Conservation (phyloP, 2,113 vertebrate species). For the Ornithorhynchus anatinus region DNA sequence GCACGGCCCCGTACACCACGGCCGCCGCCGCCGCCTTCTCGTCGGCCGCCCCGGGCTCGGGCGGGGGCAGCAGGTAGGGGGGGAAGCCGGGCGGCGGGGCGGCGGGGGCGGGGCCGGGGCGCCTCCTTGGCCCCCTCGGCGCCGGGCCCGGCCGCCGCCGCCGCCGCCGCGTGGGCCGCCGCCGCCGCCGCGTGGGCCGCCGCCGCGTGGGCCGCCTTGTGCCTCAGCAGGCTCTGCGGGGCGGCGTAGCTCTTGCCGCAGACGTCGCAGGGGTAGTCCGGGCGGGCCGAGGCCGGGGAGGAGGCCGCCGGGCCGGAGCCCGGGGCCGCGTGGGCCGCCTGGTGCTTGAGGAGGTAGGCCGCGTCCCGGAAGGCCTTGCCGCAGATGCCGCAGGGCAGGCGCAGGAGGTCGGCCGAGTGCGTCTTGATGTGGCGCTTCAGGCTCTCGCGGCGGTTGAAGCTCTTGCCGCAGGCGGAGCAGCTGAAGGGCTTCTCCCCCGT, state of each 20-base stretch:
- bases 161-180: too few species aligned
- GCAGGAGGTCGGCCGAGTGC: constrained; percentile 84
- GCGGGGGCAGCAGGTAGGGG: constrained; percentile 48
- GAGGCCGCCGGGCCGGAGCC: neutral
- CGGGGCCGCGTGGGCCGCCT: constrained; percentile 78
- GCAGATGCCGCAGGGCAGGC: constrained; percentile 85
- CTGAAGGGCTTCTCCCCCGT: constrained; percentile 89
- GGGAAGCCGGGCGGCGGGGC: constrained; percentile 23
- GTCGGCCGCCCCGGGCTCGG: constrained; percentile 52
- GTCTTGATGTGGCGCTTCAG: constrained; percentile 93
- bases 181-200: neutral
- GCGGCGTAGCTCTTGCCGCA: constrained; percentile 73
- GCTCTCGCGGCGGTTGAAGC: constrained; percentile 93
- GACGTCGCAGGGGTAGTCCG: constrained; percentile 58
- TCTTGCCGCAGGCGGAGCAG: constrained; percentile 86
- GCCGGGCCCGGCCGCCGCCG: constrained; percentile 57
- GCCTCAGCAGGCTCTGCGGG: constrained; percentile 67
- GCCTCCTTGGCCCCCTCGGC: constrained; percentile 22
- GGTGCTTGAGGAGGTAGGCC: constrained; percentile 89
- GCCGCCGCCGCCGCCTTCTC: constrained; percentile 67
- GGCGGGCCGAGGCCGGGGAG: constrained; percentile 11
- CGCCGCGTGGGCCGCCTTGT: constrained; percentile 61
- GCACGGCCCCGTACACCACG: constrained; percentile 43
- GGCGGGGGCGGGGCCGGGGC: rapidly evolving
- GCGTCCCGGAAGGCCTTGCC: constrained; percentile 89